Evolutionary conservation across 2,797 vertebrate species (phyloP), one percentile per base, ranked within the genome.

Genomic region (Pempheris klunzingeri): DNA sequence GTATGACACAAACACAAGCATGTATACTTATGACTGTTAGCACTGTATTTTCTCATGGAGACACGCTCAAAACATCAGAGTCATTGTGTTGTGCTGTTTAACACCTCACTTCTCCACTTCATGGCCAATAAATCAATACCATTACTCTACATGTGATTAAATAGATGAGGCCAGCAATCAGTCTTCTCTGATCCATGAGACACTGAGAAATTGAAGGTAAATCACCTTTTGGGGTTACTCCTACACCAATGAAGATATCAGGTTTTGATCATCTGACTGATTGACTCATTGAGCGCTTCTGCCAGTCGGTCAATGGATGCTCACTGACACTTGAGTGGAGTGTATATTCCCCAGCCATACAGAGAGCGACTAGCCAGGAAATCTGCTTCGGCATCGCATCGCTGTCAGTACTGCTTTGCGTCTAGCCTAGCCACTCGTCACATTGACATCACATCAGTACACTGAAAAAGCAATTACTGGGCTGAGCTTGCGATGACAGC

Each of bases 391-490:
- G 78, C 55, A 39, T 63, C 22, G 13, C 20, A 26, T 69, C 54
- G 13, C 11, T 5, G 17, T 66, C 53, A 50, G 47, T 11, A 0
- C 61, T 12, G 24, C 69, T 72, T 54, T 47, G 47, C 43, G 71
- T 28, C 64, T 44, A 36, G 32, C 12, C 62, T 32, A 39, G 76
- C 66, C 72, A 77, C 65, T 81, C 75, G 67, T 74, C 63, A 54
- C 54, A 24, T 61, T 62, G 69, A 73, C 65, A 54, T 61, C 64
- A 61, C 80, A 80, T 77, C 75, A 68, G 63, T 66, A 41, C 15
- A 43, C 36, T 3, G 52, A 69, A 76, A 64, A 91, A 79, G 63
- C 65, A 78, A 85, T 91, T 87, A 90, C 72, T 73, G 72, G 55
- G 22, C 66, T 38, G 15, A 77, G 49, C 24, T 62, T 64, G 28